A percentile compares a stretch with the other conserved stretches of the same genome.
Conservation (phyloP, 2,888 invertebrate species). For the Lithophane ornitopus region DNA sequence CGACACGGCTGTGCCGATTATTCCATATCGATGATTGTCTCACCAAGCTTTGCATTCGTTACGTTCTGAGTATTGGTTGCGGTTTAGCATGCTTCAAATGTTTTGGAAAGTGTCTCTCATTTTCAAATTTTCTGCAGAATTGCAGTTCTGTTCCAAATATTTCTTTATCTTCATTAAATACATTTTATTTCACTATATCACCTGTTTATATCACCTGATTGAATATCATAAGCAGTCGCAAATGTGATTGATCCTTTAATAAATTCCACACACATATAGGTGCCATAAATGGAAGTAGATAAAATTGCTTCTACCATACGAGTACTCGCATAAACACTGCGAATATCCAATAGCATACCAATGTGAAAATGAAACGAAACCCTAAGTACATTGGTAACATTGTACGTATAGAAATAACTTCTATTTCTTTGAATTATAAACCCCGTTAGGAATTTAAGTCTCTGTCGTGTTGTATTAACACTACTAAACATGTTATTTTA, state of each 20-base stretch:
- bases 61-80: conserved; percentile 25
- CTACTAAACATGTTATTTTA: conserved; percentile 39
- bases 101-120: conserved; percentile 39
- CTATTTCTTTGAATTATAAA: conserved; percentile 41
- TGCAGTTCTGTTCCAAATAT: not conserved
- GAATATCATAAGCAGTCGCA: conserved; percentile 9
- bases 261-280: conserved; percentile 32
- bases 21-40: conserved; percentile 42
- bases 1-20: conserved; percentile 30
- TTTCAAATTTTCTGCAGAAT: not conserved
- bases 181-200: not conserved
- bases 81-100: conserved; percentile 42
- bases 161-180: not conserved
- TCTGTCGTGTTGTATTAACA: conserved; percentile 4
- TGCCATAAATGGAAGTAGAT: conserved; percentile 22
- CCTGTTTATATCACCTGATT: not conserved
- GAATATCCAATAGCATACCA: conserved; percentile 29
- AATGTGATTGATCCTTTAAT: conserved; percentile 24
- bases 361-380: conserved; percentile 30
- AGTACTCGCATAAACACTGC: conserved; percentile 26
- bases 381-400: conserved; percentile 16
- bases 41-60: conserved; percentile 40
- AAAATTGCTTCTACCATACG: conserved; percentile 29
- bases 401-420: conserved; percentile 12
- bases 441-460: conserved; percentile 48